phyloP scores from a whole-genome alignment of 2,113 vertebrate genomes.

The Casuarius casuarius region DNA sequence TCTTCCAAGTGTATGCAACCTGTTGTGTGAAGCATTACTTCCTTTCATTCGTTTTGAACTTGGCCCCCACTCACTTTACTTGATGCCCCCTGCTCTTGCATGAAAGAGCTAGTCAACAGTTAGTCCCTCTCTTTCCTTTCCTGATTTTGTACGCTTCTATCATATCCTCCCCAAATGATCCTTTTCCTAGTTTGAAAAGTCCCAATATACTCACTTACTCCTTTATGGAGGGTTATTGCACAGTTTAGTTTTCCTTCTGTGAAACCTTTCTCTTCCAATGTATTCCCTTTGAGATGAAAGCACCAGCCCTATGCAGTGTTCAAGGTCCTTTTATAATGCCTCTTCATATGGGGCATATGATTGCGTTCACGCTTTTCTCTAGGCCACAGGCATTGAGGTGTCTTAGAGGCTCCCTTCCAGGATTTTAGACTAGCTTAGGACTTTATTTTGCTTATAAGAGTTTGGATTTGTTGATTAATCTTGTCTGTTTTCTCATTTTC shows the following conservation, averaged over 20 bases:
- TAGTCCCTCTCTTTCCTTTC: neutral
- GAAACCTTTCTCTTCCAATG: neutral
- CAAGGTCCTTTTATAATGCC: neutral
- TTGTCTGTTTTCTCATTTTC: neutral
- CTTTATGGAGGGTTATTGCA: neutral
- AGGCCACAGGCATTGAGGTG: neutral
- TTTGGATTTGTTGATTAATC: neutral
- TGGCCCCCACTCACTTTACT: neutral
- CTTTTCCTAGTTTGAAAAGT: neutral
- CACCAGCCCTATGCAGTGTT: neutral
- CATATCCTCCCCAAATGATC: neutral
- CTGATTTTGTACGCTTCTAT: neutral
- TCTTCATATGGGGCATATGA: neutral
- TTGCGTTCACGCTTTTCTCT: neutral
- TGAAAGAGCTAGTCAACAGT: neutral
- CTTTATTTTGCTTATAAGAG: neutral
- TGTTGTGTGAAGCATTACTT: neutral
- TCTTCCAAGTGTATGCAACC: neutral
- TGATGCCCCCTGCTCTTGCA: neutral
- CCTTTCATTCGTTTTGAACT: neutral
- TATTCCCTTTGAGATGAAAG: neutral
- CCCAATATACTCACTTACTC: neutral
- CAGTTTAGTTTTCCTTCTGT: neutral
- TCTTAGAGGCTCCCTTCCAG: neutral
- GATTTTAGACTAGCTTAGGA: neutral